phyloP scores from a whole-genome alignment of 2,113 vertebrate genomes.

The Heptranchias perlo region DNA sequence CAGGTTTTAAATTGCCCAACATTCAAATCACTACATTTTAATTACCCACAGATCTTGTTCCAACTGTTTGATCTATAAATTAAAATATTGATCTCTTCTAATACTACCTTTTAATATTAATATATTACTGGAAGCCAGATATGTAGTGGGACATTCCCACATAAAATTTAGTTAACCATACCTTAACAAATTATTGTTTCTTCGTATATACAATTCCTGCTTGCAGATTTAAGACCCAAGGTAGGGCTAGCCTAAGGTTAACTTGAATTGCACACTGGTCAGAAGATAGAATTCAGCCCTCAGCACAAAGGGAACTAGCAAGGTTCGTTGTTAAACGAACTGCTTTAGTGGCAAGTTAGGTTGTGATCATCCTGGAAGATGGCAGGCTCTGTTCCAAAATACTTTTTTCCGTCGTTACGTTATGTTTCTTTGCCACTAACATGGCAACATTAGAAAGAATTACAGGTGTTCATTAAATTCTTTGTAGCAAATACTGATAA shows the following conservation, averaged over 20 bases:
- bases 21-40: neutral
- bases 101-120: slow-evolving; percentile 18
- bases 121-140: slow-evolving; percentile 37
- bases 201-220: slow-evolving; percentile 37
- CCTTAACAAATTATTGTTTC: slow-evolving; percentile 39
- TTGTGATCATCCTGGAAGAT: slow-evolving; percentile 42
- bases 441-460: neutral
- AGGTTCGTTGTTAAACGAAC: slow-evolving; percentile 31
- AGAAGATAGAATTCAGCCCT: slow-evolving; percentile 46
- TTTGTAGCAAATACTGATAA: neutral
- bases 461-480: neutral
- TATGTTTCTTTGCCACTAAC: neutral
- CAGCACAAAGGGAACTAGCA: slow-evolving; percentile 43
- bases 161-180: slow-evolving; percentile 30
- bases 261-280: slow-evolving; percentile 41
- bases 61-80: slow-evolving; percentile 8
- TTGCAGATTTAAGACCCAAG: slow-evolving; percentile 40
- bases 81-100: slow-evolving; percentile 14
- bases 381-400: slow-evolving; percentile 39
- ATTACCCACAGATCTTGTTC: neutral
- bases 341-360: slow-evolving; percentile 36
- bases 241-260: slow-evolving; percentile 37
- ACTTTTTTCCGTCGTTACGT: slow-evolving; percentile 36
- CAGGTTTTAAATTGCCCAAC: neutral
- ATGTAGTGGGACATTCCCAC: slow-evolving; percentile 22